Conservation (phyloP, 2,888 invertebrate species). For the Lomographa bimaculata region DNA sequence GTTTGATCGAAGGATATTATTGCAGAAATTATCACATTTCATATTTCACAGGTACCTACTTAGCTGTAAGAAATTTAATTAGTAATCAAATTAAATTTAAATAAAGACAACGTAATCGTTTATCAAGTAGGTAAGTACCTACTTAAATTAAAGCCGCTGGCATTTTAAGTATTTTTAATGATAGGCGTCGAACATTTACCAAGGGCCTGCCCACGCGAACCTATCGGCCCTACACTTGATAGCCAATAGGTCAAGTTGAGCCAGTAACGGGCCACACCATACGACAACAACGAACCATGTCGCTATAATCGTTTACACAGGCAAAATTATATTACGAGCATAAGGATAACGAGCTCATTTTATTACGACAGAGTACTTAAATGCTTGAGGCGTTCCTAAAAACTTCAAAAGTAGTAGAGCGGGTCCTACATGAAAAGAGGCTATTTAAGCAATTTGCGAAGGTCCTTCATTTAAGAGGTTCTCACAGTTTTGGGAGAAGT, state of each 20-base stretch:
- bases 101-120: slow-evolving; percentile 1
- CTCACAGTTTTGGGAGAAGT: slow-evolving; percentile 25
- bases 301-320: no score
- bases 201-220: slow-evolving; percentile 22
- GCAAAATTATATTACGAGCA: no score
- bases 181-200: slow-evolving; percentile 9
- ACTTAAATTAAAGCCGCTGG: slow-evolving; percentile 2
- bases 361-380: slow-evolving; percentile 5
- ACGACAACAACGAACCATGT: no score
- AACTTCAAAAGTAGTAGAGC: slow-evolving; percentile 12
- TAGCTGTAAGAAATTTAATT: no score
- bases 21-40: no score
- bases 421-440: slow-evolving; percentile 16
- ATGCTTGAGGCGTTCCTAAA: neutral
- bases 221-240: slow-evolving; percentile 29
- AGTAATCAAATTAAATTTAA: no score
- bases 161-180: slow-evolving; percentile 14
- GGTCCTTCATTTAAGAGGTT: slow-evolving; percentile 12
- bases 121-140: neutral
- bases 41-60: no score
- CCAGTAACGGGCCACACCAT: slow-evolving; percentile 10
- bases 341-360: no score
- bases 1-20: no score
- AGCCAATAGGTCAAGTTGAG: slow-evolving; percentile 37
- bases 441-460: slow-evolving; percentile 18